A percentile compares a stretch with the other conserved stretches of the same genome.
These are phyloP conservation scores for Simalia tracyae DNA, from an alignment of 2,797 vertebrate genomes.

Conservation along the genomic window DNA sequence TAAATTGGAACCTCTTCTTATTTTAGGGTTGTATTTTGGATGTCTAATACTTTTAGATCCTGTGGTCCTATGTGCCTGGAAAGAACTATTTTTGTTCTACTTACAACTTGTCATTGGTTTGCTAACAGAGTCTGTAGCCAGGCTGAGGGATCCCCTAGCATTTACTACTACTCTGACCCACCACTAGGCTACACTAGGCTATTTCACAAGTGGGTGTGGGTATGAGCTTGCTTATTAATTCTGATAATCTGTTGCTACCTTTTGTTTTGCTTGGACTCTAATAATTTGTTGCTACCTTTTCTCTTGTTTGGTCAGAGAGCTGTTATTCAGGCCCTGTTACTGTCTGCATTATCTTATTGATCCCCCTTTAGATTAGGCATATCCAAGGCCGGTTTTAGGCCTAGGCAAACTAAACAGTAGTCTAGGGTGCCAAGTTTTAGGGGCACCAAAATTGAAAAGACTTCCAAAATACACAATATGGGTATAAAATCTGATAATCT, in stretches of 20 bases:
- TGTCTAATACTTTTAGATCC: background rate
- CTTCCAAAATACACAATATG: background rate
- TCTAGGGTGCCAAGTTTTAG: background rate
- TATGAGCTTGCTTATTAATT: slow-evolving; percentile 26
- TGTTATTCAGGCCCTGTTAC: background rate
- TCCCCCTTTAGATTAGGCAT: background rate
- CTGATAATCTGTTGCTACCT: slow-evolving; percentile 34
- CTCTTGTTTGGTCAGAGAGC: background rate
- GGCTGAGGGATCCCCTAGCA: background rate
- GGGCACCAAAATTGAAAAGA: background rate
- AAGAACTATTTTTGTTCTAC: background rate
- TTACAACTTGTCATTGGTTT: fast-evolving
- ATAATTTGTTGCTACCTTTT: slow-evolving; percentile 36
- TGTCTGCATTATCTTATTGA: background rate
- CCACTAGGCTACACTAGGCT: background rate
- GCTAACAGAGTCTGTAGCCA: background rate
- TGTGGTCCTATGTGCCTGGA: background rate
- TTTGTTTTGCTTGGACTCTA: background rate
- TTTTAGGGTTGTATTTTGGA: background rate
- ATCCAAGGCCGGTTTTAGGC: background rate
- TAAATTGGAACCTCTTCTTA: background rate
- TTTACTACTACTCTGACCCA: background rate
- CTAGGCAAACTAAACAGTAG: background rate
- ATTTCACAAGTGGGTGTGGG: slow-evolving; percentile 60
- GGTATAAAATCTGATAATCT: background rate